Evolutionary conservation across 2,888 invertebrate genomes (phyloP).

Genomic region (Stegophylla sp.): DNA sequence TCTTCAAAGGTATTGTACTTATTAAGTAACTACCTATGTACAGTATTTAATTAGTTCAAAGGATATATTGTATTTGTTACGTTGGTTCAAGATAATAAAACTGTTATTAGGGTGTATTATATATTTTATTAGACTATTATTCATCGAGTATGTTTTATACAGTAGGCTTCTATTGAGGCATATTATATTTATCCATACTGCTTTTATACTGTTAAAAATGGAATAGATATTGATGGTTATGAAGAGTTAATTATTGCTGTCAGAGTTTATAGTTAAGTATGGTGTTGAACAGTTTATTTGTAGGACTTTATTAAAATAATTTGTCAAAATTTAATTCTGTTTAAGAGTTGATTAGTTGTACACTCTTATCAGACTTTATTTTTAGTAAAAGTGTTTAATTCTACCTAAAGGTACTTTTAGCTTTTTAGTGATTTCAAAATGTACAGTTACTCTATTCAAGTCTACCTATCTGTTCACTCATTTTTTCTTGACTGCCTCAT

Average conservation of each 20-base stretch:
- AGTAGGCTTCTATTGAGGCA: background rate
- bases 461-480: slow-evolving; percentile 68
- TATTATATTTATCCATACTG: background rate
- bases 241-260: slow-evolving; percentile 3
- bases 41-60: no score
- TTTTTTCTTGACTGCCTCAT: slow-evolving; percentile 78
- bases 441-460: slow-evolving; percentile 14
- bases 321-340: background rate
- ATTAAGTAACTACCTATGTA: no score
- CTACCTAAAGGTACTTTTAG: no score
- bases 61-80: background rate
- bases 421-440: slow-evolving; percentile 54
- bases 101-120: slow-evolving; percentile 1
- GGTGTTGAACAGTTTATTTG: slow-evolving; percentile 3
- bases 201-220: slow-evolving; percentile 7
- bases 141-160: background rate
- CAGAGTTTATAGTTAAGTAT: slow-evolving; percentile 31
- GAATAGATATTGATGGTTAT: slow-evolving; percentile 4
- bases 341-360: slow-evolving; percentile 18
- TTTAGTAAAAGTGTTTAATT: no score
- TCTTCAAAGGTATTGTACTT: background rate
- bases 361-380: slow-evolving; percentile 46
- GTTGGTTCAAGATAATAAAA: no score
- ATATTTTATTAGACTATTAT: background rate
- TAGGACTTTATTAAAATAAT: slow-evolving; percentile 15